phyloP scores from a whole-genome alignment of 35 echinoderm and acorn worm genomes.

The Heliocidaris tuberculata region DNA sequence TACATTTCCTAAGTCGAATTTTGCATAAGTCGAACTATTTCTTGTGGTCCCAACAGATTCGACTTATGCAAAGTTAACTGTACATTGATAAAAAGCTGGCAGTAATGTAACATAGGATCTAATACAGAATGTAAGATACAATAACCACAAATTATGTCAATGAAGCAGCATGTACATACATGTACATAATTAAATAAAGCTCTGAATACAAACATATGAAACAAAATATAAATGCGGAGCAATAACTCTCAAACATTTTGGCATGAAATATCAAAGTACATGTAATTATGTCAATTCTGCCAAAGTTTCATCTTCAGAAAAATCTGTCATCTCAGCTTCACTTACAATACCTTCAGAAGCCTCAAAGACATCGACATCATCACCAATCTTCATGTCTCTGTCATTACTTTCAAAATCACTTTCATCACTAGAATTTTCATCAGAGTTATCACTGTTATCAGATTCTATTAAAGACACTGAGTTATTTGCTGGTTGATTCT shows the following conservation, averaged over 20 bases:
- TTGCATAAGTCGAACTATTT: too few species aligned
- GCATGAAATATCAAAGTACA: not conserved
- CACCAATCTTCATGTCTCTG: not conserved
- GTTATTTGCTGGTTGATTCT: not conserved
- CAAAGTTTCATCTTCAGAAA: not conserved
- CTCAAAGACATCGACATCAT: constrained; percentile 22
- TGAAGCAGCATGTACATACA: too few species aligned
- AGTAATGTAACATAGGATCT: too few species aligned
- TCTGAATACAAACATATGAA: not conserved
- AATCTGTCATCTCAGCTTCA: not conserved
- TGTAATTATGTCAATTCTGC: not conserved
- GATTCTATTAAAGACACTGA: not conserved
- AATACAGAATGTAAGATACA: too few species aligned
- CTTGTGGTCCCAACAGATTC: too few species aligned
- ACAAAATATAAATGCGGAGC: not conserved
- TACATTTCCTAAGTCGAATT: too few species aligned
- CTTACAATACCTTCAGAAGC: not conserved
- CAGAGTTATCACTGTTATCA: not conserved
- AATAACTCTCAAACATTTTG: not conserved
- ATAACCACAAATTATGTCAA: too few species aligned
- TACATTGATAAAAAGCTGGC: too few species aligned
- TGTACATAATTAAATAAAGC: not conserved
- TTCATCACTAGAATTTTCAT: not conserved
- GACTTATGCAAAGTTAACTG: too few species aligned
- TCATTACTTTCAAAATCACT: not conserved